Conservation (phyloP, 1,140 invertebrate genomes). For the Dolichoris vasculosae region DNA sequence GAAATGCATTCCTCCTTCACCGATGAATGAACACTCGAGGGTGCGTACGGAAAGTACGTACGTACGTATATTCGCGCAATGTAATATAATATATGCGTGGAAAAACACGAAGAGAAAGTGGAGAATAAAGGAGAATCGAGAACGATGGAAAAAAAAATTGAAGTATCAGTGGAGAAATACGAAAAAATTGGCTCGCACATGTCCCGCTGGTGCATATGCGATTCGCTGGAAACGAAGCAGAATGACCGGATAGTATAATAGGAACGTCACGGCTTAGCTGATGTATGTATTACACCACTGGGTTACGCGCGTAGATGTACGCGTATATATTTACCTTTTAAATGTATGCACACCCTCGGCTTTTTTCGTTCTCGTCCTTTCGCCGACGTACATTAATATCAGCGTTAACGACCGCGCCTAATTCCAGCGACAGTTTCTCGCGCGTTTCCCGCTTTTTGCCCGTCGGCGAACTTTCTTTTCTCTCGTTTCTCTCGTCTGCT, state of each 20-base stretch:
- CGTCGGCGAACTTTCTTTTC: background rate
- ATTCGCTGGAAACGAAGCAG: constrained; percentile 20
- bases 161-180: constrained; percentile 7
- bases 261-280: background rate
- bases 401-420: constrained; percentile 57
- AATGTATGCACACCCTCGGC: background rate
- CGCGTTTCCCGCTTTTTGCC: constrained; percentile 54
- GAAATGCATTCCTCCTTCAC: background rate
- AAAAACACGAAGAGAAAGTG: background rate
- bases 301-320: background rate
- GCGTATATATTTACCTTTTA: background rate
- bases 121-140: background rate
- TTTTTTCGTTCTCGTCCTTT: constrained; percentile 49
- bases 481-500: constrained; percentile 42
- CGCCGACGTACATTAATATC: constrained; percentile 55
- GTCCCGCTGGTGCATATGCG: constrained; percentile 18
- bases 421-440: constrained; percentile 53
- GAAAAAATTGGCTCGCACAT: constrained; percentile 3
- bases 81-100: background rate
- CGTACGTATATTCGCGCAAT: too few relatives aligned
- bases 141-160: constrained; percentile 10
- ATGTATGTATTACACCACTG: background rate
- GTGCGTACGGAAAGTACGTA: too few relatives aligned
- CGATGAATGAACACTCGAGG: too few relatives aligned
- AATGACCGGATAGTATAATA: constrained; percentile 32